A percentile compares a stretch with the other conserved stretches of the same genome.
These are phyloP conservation scores for Aphelenchoides avenae DNA, from an alignment of 1,140 invertebrate species.

Conservation along the genomic window DNA sequence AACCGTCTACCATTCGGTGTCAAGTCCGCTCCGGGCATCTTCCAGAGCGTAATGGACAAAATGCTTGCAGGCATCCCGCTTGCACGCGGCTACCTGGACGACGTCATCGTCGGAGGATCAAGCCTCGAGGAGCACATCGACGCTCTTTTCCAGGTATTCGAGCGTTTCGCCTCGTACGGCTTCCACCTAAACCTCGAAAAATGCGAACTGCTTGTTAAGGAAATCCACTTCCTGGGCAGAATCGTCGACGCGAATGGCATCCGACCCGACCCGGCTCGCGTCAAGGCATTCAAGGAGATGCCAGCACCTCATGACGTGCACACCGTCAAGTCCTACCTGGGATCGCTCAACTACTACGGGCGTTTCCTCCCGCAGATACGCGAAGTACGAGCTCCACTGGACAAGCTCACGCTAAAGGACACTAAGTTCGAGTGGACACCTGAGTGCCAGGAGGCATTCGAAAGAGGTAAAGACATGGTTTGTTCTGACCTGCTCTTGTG, in stretches of 20 bases:
- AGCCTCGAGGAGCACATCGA: slow-evolving; percentile 12
- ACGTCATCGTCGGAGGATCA: slow-evolving; percentile 25
- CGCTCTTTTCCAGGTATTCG: slow-evolving; percentile 5
- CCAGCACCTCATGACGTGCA: slow-evolving; percentile 15
- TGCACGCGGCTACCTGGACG: slow-evolving; percentile 37
- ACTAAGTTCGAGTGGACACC: slow-evolving; percentile 41
- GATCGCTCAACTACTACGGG: slow-evolving; percentile 43
- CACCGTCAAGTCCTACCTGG: slow-evolving; percentile 37
- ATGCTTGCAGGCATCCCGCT: slow-evolving; percentile 47
- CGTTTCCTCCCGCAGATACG: slow-evolving; percentile 34
- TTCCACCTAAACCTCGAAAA: slow-evolving; percentile 1
- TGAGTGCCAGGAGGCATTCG: slow-evolving; percentile 22
- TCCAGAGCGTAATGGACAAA: slow-evolving; percentile 56
- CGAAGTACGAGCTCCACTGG: slow-evolving; percentile 31
- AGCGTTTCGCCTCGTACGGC: slow-evolving; percentile 9
- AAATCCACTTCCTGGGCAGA: background rate
- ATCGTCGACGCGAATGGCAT: background rate
- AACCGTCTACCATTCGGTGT: slow-evolving; percentile 62
- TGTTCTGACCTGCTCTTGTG: slow-evolving; percentile 33
- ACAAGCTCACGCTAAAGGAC: slow-evolving; percentile 40
- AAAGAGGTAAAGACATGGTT: slow-evolving; percentile 37
- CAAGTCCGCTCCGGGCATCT: slow-evolving; percentile 60
- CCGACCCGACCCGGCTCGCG: slow-evolving; percentile 1
- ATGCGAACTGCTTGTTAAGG: background rate
- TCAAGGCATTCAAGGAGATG: slow-evolving; percentile 7